Conservation (phyloP, 2,113 vertebrate genomes). For the Dolichotis patagonum region DNA sequence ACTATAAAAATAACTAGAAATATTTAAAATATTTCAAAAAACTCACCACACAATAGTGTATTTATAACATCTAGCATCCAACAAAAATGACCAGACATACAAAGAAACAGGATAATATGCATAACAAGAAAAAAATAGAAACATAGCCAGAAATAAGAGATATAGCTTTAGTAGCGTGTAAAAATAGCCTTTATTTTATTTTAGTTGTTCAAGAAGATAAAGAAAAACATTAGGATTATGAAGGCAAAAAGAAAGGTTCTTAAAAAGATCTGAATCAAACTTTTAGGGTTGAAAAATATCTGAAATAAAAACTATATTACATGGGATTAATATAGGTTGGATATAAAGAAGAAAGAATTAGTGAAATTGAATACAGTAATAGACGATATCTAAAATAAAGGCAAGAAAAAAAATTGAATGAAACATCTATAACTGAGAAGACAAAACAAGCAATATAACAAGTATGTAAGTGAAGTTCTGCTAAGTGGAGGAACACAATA, state of each 20-base stretch:
- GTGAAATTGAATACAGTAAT: not conserved
- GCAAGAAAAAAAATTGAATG: not conserved
- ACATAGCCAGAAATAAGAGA: not conserved
- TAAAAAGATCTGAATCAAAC: not conserved
- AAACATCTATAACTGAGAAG: not conserved
- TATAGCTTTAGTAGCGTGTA: not conserved
- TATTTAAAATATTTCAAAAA: not conserved
- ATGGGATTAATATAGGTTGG: not conserved
- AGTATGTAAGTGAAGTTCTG: not conserved
- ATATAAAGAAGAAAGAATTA: not conserved
- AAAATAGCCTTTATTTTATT: not conserved
- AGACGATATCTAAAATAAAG: not conserved
- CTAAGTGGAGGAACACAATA: not conserved
- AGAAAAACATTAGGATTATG: not conserved
- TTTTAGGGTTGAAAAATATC: not conserved
- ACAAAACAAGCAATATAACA: not conserved
- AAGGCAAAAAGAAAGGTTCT: not conserved
- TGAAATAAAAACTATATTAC: not conserved
- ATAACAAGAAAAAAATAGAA: not conserved
- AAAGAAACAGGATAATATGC: not conserved
- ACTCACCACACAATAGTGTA: not conserved
- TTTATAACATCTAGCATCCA: not conserved
- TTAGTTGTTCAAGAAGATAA: not conserved
- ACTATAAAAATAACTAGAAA: not conserved
- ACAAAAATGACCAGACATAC: not conserved